A percentile compares a stretch with the other conserved stretches of the same genome.
Conservation (phyloP, 2,113 vertebrate species). For the Vidua macroura region DNA sequence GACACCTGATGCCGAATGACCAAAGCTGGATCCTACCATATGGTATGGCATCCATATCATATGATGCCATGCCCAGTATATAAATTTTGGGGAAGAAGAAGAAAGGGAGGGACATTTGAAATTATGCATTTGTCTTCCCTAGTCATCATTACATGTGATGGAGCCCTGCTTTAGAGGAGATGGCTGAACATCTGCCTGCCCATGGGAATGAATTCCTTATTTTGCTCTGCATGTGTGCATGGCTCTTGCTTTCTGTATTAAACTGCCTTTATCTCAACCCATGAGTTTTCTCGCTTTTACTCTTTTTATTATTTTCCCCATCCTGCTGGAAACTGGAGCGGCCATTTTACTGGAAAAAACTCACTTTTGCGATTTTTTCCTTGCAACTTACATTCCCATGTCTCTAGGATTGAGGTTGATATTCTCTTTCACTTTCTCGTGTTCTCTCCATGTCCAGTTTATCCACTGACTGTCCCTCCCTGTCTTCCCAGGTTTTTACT, state of each 20-base stretch:
- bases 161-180: neutral
- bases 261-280: neutral
- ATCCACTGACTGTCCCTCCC: neutral
- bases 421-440: neutral
- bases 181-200: neutral
- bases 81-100: neutral
- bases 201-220: neutral
- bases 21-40: neutral
- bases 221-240: neutral
- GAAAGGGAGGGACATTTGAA: neutral
- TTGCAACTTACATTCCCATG: neutral
- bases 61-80: neutral
- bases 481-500: neutral
- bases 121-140: neutral
- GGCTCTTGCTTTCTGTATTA: neutral
- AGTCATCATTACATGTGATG: fast-evolving
- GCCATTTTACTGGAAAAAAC: neutral
- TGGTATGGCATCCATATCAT: neutral
- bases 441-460: neutral
- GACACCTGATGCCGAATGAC: neutral
- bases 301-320: neutral
- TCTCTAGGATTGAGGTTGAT: neutral
- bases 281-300: neutral
- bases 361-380: neutral
- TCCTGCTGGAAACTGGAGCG: neutral